Percentiles rank a stretch among this genome's conserved stretches.
Evolutionary conservation across 2,888 invertebrate species (phyloP).

Genomic region (Melitaea athalia): DNA sequence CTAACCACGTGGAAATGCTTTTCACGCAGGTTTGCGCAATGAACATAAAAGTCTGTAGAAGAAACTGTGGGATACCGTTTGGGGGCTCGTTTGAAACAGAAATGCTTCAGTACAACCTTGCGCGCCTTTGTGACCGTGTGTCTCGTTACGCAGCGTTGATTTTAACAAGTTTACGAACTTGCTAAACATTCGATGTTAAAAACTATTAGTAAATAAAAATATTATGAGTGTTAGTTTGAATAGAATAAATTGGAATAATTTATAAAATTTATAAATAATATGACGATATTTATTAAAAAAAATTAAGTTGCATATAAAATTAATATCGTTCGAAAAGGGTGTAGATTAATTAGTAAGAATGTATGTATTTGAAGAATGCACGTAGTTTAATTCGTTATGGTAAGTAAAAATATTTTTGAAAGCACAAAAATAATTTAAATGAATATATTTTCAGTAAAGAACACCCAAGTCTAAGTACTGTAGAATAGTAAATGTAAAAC

Average conservation of each 20-base stretch:
- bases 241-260: neutral
- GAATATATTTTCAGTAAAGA: neutral
- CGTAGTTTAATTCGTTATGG: neutral
- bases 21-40: conserved; percentile 71
- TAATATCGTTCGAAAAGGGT: neutral
- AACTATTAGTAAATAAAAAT: neutral
- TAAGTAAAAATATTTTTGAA: neutral
- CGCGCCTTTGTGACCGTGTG: conserved; percentile 55
- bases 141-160: conserved; percentile 36
- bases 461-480: neutral
- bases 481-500: too few species aligned
- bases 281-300: neutral
- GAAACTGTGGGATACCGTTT: conserved; percentile 65
- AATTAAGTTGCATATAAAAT: neutral
- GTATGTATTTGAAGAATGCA: neutral
- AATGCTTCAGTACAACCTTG: conserved; percentile 67
- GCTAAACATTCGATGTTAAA: conserved; percentile 15
- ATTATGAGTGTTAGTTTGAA: conserved; percentile 2
- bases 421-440: neutral
- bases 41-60: conserved; percentile 57
- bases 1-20: conserved; percentile 63
- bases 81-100: conserved; percentile 54
- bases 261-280: neutral
- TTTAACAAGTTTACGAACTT: conserved; percentile 60
- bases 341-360: conserved; percentile 7